phyloP scores from a whole-genome alignment of 2,113 vertebrate genomes.

The Clarias magur region DNA sequence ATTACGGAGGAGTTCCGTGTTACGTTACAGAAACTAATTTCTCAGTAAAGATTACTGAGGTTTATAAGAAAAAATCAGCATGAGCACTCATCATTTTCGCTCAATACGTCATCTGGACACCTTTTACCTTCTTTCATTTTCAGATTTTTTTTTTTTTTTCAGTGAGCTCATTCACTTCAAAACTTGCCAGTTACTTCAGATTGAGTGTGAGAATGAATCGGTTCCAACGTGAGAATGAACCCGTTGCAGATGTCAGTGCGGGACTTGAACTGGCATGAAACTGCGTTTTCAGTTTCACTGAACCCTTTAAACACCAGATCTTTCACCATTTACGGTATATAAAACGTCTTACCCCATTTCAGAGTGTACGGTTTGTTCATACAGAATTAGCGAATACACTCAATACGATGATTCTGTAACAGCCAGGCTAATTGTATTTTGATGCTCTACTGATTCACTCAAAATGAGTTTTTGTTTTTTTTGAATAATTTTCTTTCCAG shows the following conservation, averaged over 20 bases:
- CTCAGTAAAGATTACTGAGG: background rate
- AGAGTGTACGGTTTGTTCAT: too few relatives aligned
- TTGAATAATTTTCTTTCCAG: background rate
- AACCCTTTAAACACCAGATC: too few relatives aligned
- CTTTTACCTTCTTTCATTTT: background rate
- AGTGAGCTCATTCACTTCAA: background rate
- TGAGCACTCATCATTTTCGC: background rate
- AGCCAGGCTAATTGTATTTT: background rate
- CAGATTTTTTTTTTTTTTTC: background rate
- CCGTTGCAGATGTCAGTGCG: background rate
- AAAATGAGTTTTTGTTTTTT: too few relatives aligned
- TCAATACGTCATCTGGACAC: background rate
- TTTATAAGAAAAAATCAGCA: background rate
- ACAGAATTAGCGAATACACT: background rate
- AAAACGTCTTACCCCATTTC: too few relatives aligned
- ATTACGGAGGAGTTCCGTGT: background rate
- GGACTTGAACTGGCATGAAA: background rate
- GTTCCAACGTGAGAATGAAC: background rate
- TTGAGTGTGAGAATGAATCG: background rate
- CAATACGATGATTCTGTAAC: background rate
- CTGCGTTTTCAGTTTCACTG: background rate
- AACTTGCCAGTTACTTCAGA: background rate
- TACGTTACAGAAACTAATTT: background rate
- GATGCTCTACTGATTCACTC: background rate
- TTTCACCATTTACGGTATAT: too few relatives aligned